Base-by-base conservation (phyloP, 2,797 vertebrate species). In the Tragopan temminckii region DNA sequence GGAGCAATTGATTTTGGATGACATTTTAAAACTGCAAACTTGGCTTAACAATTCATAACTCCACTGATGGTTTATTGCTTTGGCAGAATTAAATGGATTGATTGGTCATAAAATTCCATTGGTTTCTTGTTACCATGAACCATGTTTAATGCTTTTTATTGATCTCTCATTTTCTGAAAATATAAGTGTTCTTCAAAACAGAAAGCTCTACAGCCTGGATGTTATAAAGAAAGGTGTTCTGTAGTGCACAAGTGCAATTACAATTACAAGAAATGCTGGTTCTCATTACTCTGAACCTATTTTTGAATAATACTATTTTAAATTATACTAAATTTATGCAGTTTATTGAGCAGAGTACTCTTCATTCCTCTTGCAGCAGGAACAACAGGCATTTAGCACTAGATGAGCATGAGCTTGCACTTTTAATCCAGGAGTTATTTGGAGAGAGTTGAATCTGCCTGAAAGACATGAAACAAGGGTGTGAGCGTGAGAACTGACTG, bases 1-100 rank as follows among this genome's bases (percentile, higher is more conserved):
- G 33, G 14, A 16, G n/a, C 63, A 87, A 92, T 94, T 93, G 94
- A 95, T 95, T 95, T 87, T 88, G 93, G 78, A 66, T 75, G 62
- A 69, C 80, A 36, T 90, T 94, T 88, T 87, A 80, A 85, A 91
- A 80, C 80, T 93, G 84, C 88, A 89, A 68, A 69, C 84, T 94
- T 86, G 95, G 90, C 75, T 82, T 42, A 79, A 85, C 38, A 35
- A 59, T 85, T 95, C 87, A 82, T 89, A 85, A 80, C 16, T 31
- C 13, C 5, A 0, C 7, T 29, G 25, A 27, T 58, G 45, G 71
- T 35, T 91, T 95, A 90, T 82, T 80, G 61, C 85, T 94, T 94
- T 75, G 75, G n/a, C 78, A 77, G 76, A 94, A 46, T 85, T 93
- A 94, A 94, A 68, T 87, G 75, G 75, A 89, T 88, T 94, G 91